Conservation (phyloP, 2,888 invertebrate genomes). For the Acrobasis consociella region DNA sequence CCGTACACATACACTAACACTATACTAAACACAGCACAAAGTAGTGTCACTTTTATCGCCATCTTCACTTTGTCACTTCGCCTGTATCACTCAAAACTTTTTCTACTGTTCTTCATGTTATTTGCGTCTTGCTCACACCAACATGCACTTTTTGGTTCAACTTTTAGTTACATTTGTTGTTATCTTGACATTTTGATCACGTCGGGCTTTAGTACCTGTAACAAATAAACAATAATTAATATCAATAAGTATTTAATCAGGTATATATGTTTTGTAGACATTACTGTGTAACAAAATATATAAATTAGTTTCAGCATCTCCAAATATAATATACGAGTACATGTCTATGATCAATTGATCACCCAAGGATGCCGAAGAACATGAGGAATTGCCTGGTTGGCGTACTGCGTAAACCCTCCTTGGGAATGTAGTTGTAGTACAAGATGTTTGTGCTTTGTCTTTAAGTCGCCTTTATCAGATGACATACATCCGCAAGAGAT, state of each 20-base stretch:
- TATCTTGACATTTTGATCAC: constrained; percentile 4
- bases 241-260: background rate
- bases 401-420: too few species aligned
- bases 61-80: constrained; percentile 33
- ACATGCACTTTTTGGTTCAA: background rate
- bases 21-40: constrained; percentile 51
- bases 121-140: constrained; percentile 3
- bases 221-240: constrained; percentile 3
- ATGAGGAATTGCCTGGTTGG: too few species aligned
- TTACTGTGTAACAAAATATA: too few species aligned
- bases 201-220: constrained; percentile 1
- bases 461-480: too few species aligned
- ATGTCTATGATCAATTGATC: too few species aligned
- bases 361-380: too few species aligned
- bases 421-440: too few species aligned
- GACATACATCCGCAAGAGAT: too few species aligned
- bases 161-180: background rate
- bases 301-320: too few species aligned
- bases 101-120: constrained; percentile 21
- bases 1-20: constrained; percentile 54
- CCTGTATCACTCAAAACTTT: background rate
- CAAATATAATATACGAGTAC: too few species aligned
- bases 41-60: constrained; percentile 54
- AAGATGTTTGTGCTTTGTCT: too few species aligned
- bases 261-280: too few species aligned